Percentiles rank a stretch among this genome's conserved stretches.
These are phyloP conservation scores for Tinamus major DNA, from an alignment of 2,797 vertebrate genomes.

Conservation along the genomic window DNA sequence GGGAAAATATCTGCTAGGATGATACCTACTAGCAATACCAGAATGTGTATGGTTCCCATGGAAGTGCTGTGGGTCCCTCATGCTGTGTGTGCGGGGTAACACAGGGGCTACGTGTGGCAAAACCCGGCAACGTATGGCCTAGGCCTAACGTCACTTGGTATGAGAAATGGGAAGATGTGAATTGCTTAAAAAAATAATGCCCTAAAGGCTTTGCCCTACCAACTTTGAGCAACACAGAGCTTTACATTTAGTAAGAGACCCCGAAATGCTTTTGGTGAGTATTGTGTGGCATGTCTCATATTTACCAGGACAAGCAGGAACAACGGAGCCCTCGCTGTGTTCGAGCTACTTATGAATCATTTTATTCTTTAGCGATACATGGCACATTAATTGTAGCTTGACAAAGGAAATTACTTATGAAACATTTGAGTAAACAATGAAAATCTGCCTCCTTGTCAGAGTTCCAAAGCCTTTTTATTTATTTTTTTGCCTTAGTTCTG, in stretches of 20 bases:
- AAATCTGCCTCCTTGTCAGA: slow-evolving; percentile 31
- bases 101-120: not conserved
- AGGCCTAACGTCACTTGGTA: not conserved
- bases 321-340: slow-evolving; percentile 53
- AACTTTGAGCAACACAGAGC: not conserved
- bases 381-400: slow-evolving; percentile 35
- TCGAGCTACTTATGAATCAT: slow-evolving; percentile 38
- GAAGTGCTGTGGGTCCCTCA: not conserved
- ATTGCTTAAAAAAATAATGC: not conserved
- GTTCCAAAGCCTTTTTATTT: not conserved
- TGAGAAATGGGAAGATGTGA: not conserved
- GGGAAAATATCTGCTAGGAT: not conserved
- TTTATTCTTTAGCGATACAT: slow-evolving; percentile 42
- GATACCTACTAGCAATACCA: not conserved
- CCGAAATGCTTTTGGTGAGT: not conserved
- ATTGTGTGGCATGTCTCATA: not conserved
- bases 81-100: not conserved
- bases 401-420: slow-evolving; percentile 58
- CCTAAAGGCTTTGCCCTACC: no score
- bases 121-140: no score
- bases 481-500: not conserved
- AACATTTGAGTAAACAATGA: slow-evolving; percentile 51
- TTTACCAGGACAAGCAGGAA: slow-evolving; percentile 17
- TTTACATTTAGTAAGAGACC: not conserved
- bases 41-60: no score